Base-by-base conservation (phyloP, 2,888 invertebrate genomes). In the Camponotus fellah region DNA sequence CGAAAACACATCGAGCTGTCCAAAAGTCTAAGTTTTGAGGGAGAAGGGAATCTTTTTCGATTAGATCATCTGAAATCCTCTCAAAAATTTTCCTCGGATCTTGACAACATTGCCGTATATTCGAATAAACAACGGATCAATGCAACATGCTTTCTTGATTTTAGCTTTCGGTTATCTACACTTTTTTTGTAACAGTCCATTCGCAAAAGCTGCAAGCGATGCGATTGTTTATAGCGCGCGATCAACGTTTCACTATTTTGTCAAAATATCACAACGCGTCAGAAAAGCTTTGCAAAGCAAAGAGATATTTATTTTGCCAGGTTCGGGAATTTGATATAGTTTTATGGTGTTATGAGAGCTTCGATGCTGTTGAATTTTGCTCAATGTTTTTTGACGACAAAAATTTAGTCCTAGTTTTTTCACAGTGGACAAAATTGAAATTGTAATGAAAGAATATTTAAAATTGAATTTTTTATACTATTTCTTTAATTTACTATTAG, bases 101-200 rank as follows among this genome's bases (percentile, higher is more conserved):
- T 37, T 60, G 17, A 34, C 3, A 58, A 56, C 34, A 21, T 37
- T 46, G 46, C 69, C 46, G 46, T 60, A 60, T 34, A 14, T 68
- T 69, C 21, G 60, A 60, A 79, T 79, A 79, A 79, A 79, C 79
- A 79, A 79, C 79, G 26, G 71, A 79, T 79, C 79, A 58, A 79
- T 79, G 60, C 34, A 9, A 46, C 32, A 21, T 21, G 43, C 43
- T 60, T 79, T 60, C 71, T 69, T 46, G 60, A 79, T 17, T 43
- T n/a, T 34, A 34, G 60, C 58, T 77, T 26, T 79, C 46, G 34
- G 34, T 69, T 79, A 69, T 69, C 58, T 37, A 17, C 21, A 21
- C 17, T 46, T 79, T 79, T 79, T 79, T 12, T 17, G 12, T 60
- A 79, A 79, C 60, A 21, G 43, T 69, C 79, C 26, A 60, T 71